Evolutionary conservation across 2,888 invertebrate species (phyloP), one percentile per base, ranked within the genome.

Genomic region (Chloroclystis v-ata): DNA sequence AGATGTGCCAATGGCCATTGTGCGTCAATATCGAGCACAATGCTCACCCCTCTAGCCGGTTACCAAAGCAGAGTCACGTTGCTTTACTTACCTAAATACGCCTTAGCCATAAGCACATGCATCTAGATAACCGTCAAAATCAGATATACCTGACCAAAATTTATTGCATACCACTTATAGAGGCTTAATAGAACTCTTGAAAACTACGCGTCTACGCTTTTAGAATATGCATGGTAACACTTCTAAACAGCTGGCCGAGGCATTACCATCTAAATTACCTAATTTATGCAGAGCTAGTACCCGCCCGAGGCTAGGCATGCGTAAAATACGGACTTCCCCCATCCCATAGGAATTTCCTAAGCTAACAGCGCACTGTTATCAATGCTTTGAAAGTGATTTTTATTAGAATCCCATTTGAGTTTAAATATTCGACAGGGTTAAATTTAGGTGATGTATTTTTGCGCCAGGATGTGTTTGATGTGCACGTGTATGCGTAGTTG

Each of bases 191-290:
- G 0, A 12, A 35, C 14, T 43, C 25, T 28, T 48, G 29, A 30
- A 24, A 33, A 43, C 11, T 42, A 35, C 30, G 49, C 41, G 33
- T 47, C 44, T 45, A 47, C 48, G 54, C 54, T 52, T 45, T 39
- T 56, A 49, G 49, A 52, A 56, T 57, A 56, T 56, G 54, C 54
- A 56, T 52, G 49, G 58, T 50, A 51, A 55, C 59, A 59, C 59
- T 56, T 54, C 54, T 56, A 56, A 59, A 59, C 59, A 59, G 59
- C 59, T 59, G 59, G 54, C 37, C 50, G 52, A 53, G 52, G 56
- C 59, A 59, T 59, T 56, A 59, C 56, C 59, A 59, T 59, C 59
- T 56, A 59, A 59, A 59, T 59, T 59, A 59, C 58, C 56, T 54
- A 56, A 59, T 59, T 59, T 59, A 59, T 59, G 59, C 54, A 51